phyloP scores from a whole-genome alignment of 1,140 invertebrate genomes.

The Rhopalosiphum maidis region DNA sequence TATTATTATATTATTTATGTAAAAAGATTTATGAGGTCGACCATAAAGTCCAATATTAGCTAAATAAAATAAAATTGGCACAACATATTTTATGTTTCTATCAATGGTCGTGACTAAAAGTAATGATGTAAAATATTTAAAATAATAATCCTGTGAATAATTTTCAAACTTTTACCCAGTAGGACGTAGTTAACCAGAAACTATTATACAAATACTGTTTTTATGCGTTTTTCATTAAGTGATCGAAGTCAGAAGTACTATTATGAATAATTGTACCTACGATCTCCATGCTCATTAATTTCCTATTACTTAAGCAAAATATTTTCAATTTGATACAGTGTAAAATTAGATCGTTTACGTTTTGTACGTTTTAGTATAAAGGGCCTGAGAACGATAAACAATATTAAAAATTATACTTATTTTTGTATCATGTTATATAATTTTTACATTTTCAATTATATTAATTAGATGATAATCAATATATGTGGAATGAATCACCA shows the following conservation, averaged over 20 bases:
- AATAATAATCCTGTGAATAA: not conserved
- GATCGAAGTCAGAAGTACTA: not conserved
- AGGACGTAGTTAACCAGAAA: not conserved
- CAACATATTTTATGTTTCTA: not conserved
- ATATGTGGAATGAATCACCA: not conserved
- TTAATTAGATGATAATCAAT: not conserved
- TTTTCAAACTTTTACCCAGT: not conserved
- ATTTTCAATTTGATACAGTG: not conserved
- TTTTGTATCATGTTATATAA: not conserved
- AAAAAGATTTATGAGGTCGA: not conserved
- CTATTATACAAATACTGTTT: not conserved
- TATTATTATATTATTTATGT: no score
- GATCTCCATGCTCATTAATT: not conserved
- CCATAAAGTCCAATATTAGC: not conserved
- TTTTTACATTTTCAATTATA: not conserved
- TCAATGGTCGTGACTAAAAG: not conserved
- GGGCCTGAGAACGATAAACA: not conserved
- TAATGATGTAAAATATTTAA: not conserved
- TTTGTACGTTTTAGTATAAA: not conserved
- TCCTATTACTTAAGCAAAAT: not conserved
- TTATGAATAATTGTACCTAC: not conserved
- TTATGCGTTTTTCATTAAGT: not conserved
- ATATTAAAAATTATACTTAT: not conserved
- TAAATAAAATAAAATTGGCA: not conserved
- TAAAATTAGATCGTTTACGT: not conserved